Evolutionary conservation across 2,888 invertebrate genomes (phyloP), one percentile per base, ranked within the genome.

Genomic region (Operophtera brumata): DNA sequence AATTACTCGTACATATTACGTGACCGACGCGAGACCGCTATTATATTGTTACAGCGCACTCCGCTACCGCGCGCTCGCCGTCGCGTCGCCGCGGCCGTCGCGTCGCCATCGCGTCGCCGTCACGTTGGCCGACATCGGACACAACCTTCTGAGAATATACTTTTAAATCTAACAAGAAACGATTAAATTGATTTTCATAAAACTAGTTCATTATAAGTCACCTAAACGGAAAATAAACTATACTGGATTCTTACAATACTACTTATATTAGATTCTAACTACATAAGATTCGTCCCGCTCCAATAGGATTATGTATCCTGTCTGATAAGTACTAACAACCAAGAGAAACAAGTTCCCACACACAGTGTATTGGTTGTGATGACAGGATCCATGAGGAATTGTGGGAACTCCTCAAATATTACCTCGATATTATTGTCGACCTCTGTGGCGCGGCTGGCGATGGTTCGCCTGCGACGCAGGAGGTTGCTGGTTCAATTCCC

Each of bases 11-110:
- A 48, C 57, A 51, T 49, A 57, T 20, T 11, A 12, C 28, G 11
- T 43, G 44, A 43, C 32, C 44, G 51, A 35, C 43, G 30, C 43
- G 53, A 14, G 49, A 44, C 51, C 30, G 57, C 47, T 39, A 51
- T 56, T 57, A 52, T 20, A 20, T 20, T 47, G 61, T 65, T 61
- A 52, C 60, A 64, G 54, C 46, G 42, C 51, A 47, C 11, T 14
- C 46, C 35, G 12, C 32, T n/a, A 28, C 13, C 28, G 39, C 45
- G 10, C 13, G n/a, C 20, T 20, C 20, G 11, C 12, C 35, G 6
- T 5, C 28, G 8, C 8, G 8, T 30, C n/a, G n/a, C n/a, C n/a
- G n/a, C n/a, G n/a, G n/a, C n/a, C n/a, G n/a, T n/a, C n/a, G n/a
- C n/a, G n/a, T n/a, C n/a, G n/a, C n/a, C n/a, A n/a, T n/a, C n/a